Base-by-base conservation (phyloP, 2,888 invertebrate genomes). In the Dorcus hopei region DNA sequence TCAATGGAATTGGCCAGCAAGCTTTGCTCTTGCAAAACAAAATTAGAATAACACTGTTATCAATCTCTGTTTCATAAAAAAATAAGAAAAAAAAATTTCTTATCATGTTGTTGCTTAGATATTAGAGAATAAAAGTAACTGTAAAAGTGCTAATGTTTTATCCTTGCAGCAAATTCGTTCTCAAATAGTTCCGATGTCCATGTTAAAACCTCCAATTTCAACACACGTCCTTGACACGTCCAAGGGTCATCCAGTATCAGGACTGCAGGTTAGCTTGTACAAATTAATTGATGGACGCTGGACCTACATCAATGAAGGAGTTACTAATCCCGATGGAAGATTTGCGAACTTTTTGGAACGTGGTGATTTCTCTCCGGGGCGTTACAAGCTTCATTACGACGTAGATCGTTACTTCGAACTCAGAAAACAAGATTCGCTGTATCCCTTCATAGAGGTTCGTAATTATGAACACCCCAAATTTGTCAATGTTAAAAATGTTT, bases 201-300 rank as follows among this genome's bases (percentile, higher is more conserved):
- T 55, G 8, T 43, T 52, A 8, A 81, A 81, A 48, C 81, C 85
- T 0, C 83, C 88, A 2, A 81, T 93, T 65, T 87, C 91, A 0
- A 88, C 90, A 0, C 89, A 91, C 73, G 87, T 91, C 0, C 75
- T 90, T 60, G 92, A 93, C 67, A 88, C 86, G 1, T 83, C 87
- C 0, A 82, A 82, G 48, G 93, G 93, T 0, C 73, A 75, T 48
- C 88, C 92, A 0, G 87, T 87, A 0, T 75, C 77, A 1, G 87
- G 87, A 1, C 70, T 92, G 1, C 84, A 84, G 70, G 86, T 90
- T 7, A 87, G 86, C 57, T 76, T 91, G 5, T 87, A 85, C 68
- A 87, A 87, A 73, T 78, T 86, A 38, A 82, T 83, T 55, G 84
- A 85, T 41, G 83, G 85, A 0, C 74, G 82, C 38, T 92, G 91